A percentile compares a stretch with the other conserved stretches of the same genome.
phyloP scores from a whole-genome alignment of 2,888 invertebrate species.

The Eilema caniola region DNA sequence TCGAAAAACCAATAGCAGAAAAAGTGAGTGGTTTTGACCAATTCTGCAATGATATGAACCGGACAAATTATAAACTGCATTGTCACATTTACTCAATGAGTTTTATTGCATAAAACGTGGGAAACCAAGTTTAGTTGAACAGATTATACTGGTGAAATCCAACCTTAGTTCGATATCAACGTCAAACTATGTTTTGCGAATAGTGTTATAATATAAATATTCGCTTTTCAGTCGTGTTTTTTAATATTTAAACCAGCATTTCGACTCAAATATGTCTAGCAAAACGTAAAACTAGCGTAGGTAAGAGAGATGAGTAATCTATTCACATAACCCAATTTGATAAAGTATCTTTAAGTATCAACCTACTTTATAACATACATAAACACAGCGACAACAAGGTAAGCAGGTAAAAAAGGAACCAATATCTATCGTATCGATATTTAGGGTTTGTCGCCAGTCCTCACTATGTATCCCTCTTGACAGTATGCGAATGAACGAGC shows the following conservation, averaged over 20 bases:
- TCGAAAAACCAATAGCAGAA: no score
- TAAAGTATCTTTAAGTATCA: slow-evolving; percentile 29
- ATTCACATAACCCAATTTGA: slow-evolving; percentile 38
- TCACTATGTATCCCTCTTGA: slow-evolving; percentile 56
- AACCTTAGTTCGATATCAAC: no score
- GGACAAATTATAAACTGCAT: no score
- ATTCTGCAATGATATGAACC: no score
- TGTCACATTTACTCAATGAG: no score
- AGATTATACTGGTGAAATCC: not conserved
- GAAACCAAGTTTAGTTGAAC: not conserved
- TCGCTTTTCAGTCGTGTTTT: no score
- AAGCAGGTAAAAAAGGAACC: slow-evolving; percentile 32
- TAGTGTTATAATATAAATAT: no score
- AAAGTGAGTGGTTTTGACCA: no score
- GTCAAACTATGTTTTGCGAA: no score
- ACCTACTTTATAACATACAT: slow-evolving; percentile 15
- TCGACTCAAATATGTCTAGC: no score
- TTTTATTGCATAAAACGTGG: no score
- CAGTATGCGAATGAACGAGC: slow-evolving; percentile 49
- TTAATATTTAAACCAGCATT: no score
- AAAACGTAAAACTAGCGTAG: not conserved
- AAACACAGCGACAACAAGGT: slow-evolving; percentile 16
- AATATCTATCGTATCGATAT: slow-evolving; percentile 30
- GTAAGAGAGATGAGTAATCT: slow-evolving; percentile 15
- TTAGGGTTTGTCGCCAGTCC: slow-evolving; percentile 21